A percentile compares a stretch with the other conserved stretches of the same genome.
Evolutionary conservation across 2,113 vertebrate genomes (phyloP).

Genomic region (Azemiops feae): DNA sequence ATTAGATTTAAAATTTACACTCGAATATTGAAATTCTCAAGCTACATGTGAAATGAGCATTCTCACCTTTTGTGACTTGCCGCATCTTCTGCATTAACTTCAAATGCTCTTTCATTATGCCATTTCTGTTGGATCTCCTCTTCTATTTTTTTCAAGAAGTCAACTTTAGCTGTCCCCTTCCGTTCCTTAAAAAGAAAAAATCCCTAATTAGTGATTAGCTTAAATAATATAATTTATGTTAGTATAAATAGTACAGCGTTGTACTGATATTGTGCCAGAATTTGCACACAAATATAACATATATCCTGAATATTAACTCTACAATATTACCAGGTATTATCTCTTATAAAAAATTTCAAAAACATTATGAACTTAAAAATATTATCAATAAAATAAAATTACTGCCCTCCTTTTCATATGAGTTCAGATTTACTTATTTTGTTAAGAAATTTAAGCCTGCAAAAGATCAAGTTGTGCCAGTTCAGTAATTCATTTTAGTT

Average conservation of each 20-base stretch:
- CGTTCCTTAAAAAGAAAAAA: slow-evolving; percentile 76
- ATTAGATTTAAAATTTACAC: not conserved
- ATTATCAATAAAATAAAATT: not conserved
- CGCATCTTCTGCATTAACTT: slow-evolving; percentile 71
- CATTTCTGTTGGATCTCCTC: slow-evolving; percentile 89
- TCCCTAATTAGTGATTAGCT: not conserved
- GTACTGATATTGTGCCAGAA: not conserved
- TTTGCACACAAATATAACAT: not conserved
- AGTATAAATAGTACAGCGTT: not conserved
- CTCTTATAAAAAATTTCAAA: not conserved
- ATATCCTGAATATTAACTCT: not conserved
- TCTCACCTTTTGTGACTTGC: slow-evolving; percentile 56
- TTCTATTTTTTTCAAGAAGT: slow-evolving; percentile 93
- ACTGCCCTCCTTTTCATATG: not conserved
- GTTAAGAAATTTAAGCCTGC: not conserved
- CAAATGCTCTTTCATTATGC: slow-evolving; percentile 83
- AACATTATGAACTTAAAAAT: not conserved
- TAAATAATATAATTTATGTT: fast-evolving
- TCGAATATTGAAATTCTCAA: no score
- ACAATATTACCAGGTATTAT: not conserved
- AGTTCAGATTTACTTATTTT: not conserved
- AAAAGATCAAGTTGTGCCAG: not conserved
- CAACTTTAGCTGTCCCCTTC: slow-evolving; percentile 93
- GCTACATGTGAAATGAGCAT: not conserved
- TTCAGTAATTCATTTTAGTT: not conserved